A percentile compares a stretch with the other conserved stretches of the same genome.
These are phyloP conservation scores for Mercenaria mercenaria DNA, from an alignment of 1,140 invertebrate species.

Conservation along the genomic window DNA sequence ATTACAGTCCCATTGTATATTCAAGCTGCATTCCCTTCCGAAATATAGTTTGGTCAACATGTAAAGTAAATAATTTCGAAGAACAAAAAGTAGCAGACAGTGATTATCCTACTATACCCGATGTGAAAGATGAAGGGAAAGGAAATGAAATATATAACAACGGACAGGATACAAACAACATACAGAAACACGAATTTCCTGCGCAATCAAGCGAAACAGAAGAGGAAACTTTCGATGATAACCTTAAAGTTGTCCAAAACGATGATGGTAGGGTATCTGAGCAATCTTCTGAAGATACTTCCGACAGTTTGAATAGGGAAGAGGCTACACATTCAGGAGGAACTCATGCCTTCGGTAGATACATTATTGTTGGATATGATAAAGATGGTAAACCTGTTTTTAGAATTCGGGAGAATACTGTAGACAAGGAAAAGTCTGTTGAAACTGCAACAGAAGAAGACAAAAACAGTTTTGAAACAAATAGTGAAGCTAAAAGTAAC, in stretches of 20 bases:
- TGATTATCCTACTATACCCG: neutral
- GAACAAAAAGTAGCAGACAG: neutral
- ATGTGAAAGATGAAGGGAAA: neutral
- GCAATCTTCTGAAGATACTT: too few relatives aligned
- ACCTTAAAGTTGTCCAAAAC: neutral
- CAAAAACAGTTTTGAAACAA: neutral
- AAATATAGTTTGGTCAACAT: conserved; percentile 23
- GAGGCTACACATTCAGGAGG: too few relatives aligned
- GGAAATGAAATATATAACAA: neutral
- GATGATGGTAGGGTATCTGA: too few relatives aligned
- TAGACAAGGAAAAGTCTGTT: neutral
- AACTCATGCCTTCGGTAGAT: neutral
- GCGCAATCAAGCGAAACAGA: neutral
- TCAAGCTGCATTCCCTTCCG: conserved; percentile 37
- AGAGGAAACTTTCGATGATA: neutral
- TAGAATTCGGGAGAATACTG: neutral
- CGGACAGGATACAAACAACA: neutral
- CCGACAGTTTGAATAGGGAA: too few relatives aligned
- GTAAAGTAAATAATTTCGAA: neutral
- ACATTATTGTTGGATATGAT: conserved; percentile 40
- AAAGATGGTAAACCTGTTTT: conserved; percentile 53
- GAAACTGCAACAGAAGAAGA: neutral
- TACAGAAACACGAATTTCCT: neutral
- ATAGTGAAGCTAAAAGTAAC: neutral
- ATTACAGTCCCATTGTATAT: neutral